These are phyloP conservation scores for Meganola albula DNA, from an alignment of 2,888 invertebrate genomes.

Conservation along the genomic window DNA sequence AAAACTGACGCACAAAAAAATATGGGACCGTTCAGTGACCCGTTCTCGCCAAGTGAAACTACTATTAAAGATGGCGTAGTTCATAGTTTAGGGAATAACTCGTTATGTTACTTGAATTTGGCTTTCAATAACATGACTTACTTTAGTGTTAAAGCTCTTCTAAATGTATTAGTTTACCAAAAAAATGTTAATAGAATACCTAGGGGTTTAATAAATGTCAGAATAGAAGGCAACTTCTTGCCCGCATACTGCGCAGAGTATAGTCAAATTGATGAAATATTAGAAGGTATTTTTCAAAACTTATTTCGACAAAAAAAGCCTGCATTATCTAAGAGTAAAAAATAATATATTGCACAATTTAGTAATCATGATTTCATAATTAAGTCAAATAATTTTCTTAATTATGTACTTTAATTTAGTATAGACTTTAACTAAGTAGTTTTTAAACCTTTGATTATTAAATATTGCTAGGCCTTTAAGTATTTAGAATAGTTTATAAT, in stretches of 20 bases:
- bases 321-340: too few relatives aligned
- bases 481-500: too few relatives aligned
- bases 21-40: slow-evolving; percentile 35
- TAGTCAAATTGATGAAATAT: not conserved
- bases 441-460: too few relatives aligned
- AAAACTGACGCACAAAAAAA: slow-evolving; percentile 30
- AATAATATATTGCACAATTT: too few relatives aligned
- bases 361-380: too few relatives aligned
- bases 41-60: slow-evolving; percentile 25
- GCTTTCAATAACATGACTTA: slow-evolving; percentile 44
- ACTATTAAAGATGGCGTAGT: slow-evolving; percentile 23
- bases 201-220: not conserved
- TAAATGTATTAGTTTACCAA: slow-evolving; percentile 1
- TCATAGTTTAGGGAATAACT: slow-evolving; percentile 41
- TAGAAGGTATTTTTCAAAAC: too few relatives aligned
- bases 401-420: too few relatives aligned
- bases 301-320: too few relatives aligned
- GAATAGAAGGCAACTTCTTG: not conserved
- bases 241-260: not conserved
- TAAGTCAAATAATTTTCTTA: too few relatives aligned
- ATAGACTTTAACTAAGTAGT: too few relatives aligned
- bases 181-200: not conserved
- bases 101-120: slow-evolving; percentile 45
- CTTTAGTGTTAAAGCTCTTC: slow-evolving; percentile 33
- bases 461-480: too few relatives aligned